These are phyloP conservation scores for Phaedon cochleariae DNA, from an alignment of 2,888 invertebrate species.

Conservation along the genomic window DNA sequence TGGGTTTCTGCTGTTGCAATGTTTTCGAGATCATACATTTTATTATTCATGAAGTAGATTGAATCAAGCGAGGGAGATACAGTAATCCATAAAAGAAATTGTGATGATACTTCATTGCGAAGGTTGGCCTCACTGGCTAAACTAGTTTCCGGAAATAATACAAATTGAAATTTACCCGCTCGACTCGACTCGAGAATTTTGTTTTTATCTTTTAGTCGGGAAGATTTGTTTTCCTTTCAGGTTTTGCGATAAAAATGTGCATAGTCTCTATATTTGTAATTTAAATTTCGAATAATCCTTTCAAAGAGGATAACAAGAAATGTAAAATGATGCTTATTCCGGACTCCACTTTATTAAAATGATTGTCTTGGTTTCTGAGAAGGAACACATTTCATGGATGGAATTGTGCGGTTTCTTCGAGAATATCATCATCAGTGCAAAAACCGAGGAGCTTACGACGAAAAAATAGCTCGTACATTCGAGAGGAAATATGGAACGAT, in stretches of 20 bases:
- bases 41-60: neutral
- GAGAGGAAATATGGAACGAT: no score
- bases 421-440: no score
- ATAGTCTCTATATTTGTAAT: constrained; percentile 25
- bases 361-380: constrained; percentile 13
- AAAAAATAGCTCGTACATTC: no score
- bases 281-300: constrained; percentile 23
- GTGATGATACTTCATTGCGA: constrained; percentile 15
- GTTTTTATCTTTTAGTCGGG: constrained; percentile 16
- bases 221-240: constrained; percentile 17
- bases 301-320: constrained; percentile 14
- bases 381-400: neutral
- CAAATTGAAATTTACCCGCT: constrained; percentile 26
- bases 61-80: neutral
- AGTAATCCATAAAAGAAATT: constrained; percentile 19
- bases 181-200: constrained; percentile 5
- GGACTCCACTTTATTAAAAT: constrained; percentile 16
- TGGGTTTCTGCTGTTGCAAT: no score
- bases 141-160: constrained; percentile 22
- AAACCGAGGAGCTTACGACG: no score
- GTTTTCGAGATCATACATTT: no score
- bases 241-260: constrained; percentile 19
- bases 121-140: constrained; percentile 15
- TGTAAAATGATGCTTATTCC: constrained; percentile 11
- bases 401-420: no score